Evolutionary conservation across 2,888 invertebrate species (phyloP), one percentile per base, ranked within the genome.

Genomic region (Smittia aterrima): DNA sequence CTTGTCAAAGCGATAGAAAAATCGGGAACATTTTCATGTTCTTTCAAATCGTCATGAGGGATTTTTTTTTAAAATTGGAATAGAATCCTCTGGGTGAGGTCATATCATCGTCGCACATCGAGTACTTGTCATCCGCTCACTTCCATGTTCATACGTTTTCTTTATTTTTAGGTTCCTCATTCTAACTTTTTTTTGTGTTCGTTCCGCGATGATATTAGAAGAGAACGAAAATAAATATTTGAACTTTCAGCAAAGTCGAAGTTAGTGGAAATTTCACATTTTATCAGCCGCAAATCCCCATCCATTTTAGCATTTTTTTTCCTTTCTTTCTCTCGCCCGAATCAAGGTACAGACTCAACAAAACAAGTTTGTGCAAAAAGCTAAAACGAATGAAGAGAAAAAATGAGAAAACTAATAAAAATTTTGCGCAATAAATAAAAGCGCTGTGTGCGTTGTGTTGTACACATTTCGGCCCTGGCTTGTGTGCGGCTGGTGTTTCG

Each of bases 331-430:
- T 47, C 53, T 18, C n/a, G 20, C 58, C 24, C 20, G 20, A 20
- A 25, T 66, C 66, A 66, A 66, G 68, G 68, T 68, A 68, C 68
- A 68, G 27, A 27, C 16, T 66, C 16, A 40, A 47, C 20, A 68
- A 68, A 68, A 68, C 68, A 68, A 68, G 68, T 68, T 68, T 68
- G 32, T 32, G 38, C 58, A 58, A 58, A 24, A 58, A 58, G 47
- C n/a, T 16, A 58, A 20, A 22, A n/a, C 16, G 18, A 71, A 58
- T 41, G 47, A 47, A 47, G 32, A 47, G 68, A 68, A 54, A 71
- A 71, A 40, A 71, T 47, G 47, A 47, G 47, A 71, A 71, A 68
- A 71, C 71, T 54, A 54, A 71, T 71, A 71, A 71, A 67, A 71
- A 54, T 54, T 71, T 71, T 71, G 71, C 71, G 71, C 71, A 71